phyloP scores from a whole-genome alignment of 2,888 invertebrate genomes.

The Tipula helvola region DNA sequence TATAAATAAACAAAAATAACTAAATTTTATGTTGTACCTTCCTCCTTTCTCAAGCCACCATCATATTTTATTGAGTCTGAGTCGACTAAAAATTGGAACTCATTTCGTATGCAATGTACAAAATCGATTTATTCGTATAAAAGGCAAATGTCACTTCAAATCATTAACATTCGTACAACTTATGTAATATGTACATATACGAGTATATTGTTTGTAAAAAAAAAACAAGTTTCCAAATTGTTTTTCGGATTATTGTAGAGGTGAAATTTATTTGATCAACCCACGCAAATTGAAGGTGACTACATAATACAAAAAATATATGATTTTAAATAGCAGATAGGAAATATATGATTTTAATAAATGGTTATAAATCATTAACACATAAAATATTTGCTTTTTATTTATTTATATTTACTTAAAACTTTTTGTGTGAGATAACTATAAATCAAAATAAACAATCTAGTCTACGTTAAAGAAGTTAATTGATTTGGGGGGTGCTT shows the following conservation, averaged over 20 bases:
- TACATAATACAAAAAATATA: not conserved
- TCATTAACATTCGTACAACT: not conserved
- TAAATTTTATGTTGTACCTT: not conserved
- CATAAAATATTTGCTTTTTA: not conserved
- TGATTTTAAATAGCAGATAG: not conserved
- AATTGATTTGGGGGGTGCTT: no score
- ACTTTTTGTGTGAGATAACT: not conserved
- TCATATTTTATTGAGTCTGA: not conserved
- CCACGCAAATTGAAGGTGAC: not conserved
- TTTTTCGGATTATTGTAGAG: not conserved
- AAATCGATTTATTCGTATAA: not conserved
- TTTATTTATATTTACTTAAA: not conserved
- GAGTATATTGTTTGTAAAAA: not conserved
- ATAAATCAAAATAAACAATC: not conserved
- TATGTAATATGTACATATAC: not conserved
- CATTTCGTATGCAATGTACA: not conserved
- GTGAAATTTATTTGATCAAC: not conserved
- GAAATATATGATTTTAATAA: not conserved
- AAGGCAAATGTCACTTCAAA: not conserved
- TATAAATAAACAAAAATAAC: not conserved
- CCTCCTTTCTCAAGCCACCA: not conserved
- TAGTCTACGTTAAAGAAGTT: no score
- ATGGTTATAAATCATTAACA: not conserved
- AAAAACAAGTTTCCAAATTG: not conserved
- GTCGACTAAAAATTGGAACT: not conserved